Conservation (phyloP, 2,113 vertebrate species). For the Colossoma macropomum region DNA sequence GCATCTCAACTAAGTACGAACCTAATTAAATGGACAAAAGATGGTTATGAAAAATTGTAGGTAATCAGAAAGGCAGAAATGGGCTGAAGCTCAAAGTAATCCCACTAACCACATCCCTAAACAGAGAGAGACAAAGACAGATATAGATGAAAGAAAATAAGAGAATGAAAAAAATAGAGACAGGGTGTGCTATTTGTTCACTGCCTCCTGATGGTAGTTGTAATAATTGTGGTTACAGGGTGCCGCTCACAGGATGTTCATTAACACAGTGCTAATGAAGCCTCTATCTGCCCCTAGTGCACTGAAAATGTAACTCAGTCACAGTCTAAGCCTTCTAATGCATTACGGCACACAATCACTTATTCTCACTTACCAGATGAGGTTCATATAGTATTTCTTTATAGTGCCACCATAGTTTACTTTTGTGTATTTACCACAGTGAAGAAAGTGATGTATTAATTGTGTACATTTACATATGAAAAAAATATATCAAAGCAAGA, state of each 20-base stretch:
- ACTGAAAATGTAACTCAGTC: too few species aligned
- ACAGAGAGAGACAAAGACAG: background rate
- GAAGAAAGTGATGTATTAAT: too few species aligned
- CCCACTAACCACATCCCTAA: conserved; percentile 3
- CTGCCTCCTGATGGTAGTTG: conserved; percentile 1
- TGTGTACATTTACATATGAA: too few species aligned
- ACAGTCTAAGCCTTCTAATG: background rate
- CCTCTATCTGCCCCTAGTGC: background rate
- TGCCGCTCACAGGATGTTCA: conserved; percentile 31
- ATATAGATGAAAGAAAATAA: background rate
- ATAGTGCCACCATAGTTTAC: background rate
- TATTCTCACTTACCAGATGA: background rate
- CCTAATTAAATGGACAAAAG: conserved; percentile 38
- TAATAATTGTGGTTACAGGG: conserved; percentile 16
- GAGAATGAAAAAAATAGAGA: conserved; percentile 4
- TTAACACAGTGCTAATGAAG: conserved; percentile 44
- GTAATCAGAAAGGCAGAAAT: conserved; percentile 38
- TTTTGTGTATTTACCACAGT: background rate
- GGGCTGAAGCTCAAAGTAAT: conserved; percentile 28
- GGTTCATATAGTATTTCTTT: background rate
- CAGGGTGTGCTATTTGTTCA: background rate
- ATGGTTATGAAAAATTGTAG: conserved; percentile 30
- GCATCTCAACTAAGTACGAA: conserved; percentile 21
- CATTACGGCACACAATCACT: background rate
- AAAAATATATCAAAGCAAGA: too few species aligned